Percentiles rank a stretch among this genome's conserved stretches.
Evolutionary conservation across 2,797 vertebrate species (phyloP).

Genomic region (Emydoidea blandingii): DNA sequence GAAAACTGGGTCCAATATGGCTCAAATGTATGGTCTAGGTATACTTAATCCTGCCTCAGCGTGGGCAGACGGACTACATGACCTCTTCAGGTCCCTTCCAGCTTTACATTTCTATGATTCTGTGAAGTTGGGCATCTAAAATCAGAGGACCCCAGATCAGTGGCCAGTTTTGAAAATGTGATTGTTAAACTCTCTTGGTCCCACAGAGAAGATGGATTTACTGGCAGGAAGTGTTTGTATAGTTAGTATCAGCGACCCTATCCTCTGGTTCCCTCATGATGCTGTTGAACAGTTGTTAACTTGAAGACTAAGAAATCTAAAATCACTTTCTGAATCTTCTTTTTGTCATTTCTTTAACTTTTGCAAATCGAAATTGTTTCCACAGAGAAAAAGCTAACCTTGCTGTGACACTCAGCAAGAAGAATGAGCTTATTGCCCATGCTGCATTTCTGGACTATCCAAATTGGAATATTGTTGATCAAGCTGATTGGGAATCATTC

Average conservation of each 20-base stretch:
- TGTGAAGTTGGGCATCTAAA: not conserved
- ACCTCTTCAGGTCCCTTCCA: not conserved
- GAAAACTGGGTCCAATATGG: not conserved
- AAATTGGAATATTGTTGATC: conserved; percentile 83
- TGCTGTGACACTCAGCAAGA: conserved; percentile 87
- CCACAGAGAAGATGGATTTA: not conserved
- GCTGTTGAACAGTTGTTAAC: not conserved
- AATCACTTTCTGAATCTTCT: not conserved
- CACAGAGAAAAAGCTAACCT: conserved; percentile 92
- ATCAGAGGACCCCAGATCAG: not conserved
- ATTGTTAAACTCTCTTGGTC: not conserved
- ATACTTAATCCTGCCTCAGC: not conserved
- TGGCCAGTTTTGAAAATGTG: not conserved
- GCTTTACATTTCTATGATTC: not conserved
- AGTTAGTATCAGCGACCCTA: not conserved
- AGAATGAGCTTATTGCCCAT: conserved; percentile 85
- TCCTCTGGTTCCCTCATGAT: not conserved
- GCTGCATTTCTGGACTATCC: conserved; percentile 92
- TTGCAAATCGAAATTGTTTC: conserved; percentile 49
- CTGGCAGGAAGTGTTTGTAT: not conserved
- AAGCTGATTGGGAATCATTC: conserved; percentile 85
- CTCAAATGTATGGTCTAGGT: not conserved
- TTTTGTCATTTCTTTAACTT: conserved; percentile 8
- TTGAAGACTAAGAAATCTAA: not conserved
- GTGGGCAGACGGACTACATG: not conserved